Base-by-base conservation (phyloP, 2,888 invertebrate species). In the Patella caerulea region DNA sequence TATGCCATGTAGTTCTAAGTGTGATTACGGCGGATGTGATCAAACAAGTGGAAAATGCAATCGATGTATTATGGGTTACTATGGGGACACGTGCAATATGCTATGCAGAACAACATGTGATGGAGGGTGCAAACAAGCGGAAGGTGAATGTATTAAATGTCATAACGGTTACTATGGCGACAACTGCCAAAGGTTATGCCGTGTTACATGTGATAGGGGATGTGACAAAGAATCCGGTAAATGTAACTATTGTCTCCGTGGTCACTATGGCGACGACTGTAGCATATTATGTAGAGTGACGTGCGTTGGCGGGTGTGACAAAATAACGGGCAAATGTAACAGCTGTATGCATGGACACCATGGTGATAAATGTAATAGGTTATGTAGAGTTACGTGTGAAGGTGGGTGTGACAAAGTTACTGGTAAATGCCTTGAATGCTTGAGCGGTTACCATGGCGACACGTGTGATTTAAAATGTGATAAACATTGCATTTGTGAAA, bases 301-400 rank as follows among this genome's bases (percentile, higher is more conserved):
- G 34, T 34, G 53, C n/a, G 11, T 45, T 4, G 12, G 4, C 14
- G 12, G 17, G 53, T 85, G 85, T 79, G 65, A 81, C 55, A 75
- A 82, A 77, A 52, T 29, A n/a, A 71, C 74, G 12, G 85, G 85
- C 5, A 72, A 75, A 29, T 85, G 86, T 80, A 70, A 73, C 24
- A 14, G 81, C 15, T 45, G 45, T 45, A 45, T 45, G 45, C 45
- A 45, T 9, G 45, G 45, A 45, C 45, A 45, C 45, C 9, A 45
- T 45, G 45, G 45, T 45, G 9, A 45, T 7, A 45, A 45, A 45
- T 45, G 45, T 45, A 45, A 45, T 45, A 45, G 45, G 9, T 45
- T 45, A 45, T 45, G 45, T 45, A 7, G 45, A 45, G 45, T 45
- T 45, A 45, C 45, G 45, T 45, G 45, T 45, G 45, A 45, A 9